Evolutionary conservation across 1,140 invertebrate genomes (phyloP).

Genomic region (Fopius arisanus): DNA sequence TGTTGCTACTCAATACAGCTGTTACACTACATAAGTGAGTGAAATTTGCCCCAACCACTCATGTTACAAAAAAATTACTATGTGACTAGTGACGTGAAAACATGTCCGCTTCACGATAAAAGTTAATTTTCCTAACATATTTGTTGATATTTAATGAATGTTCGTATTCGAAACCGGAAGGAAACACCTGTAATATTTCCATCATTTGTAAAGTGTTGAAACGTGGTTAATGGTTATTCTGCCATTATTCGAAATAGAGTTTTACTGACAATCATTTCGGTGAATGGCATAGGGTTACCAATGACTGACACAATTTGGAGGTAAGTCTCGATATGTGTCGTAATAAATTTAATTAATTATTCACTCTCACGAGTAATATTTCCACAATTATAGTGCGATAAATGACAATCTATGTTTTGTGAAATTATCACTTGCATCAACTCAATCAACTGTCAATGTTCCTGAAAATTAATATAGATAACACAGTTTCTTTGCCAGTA

Average conservation of each 20-base stretch:
- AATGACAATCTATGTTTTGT: background rate
- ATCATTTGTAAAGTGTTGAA: background rate
- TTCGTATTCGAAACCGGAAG: background rate
- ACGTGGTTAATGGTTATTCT: background rate
- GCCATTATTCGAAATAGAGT: background rate
- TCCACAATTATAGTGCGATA: background rate
- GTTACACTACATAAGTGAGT: no score
- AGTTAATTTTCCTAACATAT: conserved; percentile 7
- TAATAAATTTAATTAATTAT: background rate
- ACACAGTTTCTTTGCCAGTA: no score
- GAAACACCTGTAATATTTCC: background rate
- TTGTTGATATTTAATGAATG: conserved; percentile 10
- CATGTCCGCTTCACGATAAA: conserved; percentile 37
- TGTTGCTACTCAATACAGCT: no score
- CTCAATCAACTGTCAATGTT: background rate
- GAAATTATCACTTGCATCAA: background rate
- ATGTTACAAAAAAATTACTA: no score
- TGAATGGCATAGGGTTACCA: conserved; percentile 37
- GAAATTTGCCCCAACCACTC: no score
- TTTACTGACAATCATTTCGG: conserved; percentile 41
- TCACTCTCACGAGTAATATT: background rate
- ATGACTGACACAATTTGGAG: conserved; percentile 42
- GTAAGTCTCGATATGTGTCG: conserved; percentile 21
- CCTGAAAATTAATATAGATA: no score
- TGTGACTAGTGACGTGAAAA: conserved; percentile 33